These are phyloP conservation scores for Sacculina carcini DNA, from an alignment of 2,888 invertebrate species.

Conservation along the genomic window DNA sequence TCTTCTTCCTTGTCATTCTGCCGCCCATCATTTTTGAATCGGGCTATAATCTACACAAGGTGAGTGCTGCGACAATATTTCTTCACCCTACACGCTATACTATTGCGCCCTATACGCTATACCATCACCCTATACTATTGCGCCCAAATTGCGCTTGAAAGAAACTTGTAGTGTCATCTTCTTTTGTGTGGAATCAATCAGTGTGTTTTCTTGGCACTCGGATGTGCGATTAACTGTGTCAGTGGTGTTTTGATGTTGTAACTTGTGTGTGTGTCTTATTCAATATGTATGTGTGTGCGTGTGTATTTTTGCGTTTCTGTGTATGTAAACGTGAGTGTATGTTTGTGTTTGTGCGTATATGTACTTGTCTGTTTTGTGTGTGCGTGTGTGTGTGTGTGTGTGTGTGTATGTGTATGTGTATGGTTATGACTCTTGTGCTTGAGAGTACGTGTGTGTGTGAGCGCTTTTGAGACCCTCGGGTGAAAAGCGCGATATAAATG, in stretches of 20 bases:
- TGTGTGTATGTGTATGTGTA: background rate
- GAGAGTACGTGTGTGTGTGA: too few relatives aligned
- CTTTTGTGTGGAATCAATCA: background rate
- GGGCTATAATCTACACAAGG: conserved; percentile 94
- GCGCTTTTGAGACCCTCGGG: too few relatives aligned
- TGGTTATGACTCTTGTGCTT: too few relatives aligned
- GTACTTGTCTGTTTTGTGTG: too few relatives aligned
- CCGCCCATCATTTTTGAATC: conserved; percentile 99
- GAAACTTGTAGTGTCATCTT: background rate
- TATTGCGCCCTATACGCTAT: too few relatives aligned
- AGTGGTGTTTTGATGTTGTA: conserved; percentile 5
- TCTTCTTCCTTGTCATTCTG: conserved; percentile 80
- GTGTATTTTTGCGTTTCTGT: too few relatives aligned
- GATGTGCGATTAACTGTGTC: background rate
- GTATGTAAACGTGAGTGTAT: too few relatives aligned
- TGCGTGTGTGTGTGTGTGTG: background rate
- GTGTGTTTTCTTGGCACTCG: background rate
- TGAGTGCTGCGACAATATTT: too few relatives aligned
- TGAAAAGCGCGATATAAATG: too few relatives aligned
- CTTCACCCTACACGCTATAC: background rate
- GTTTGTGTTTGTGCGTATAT: too few relatives aligned
- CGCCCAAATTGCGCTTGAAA: background rate
- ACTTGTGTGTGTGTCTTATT: background rate
- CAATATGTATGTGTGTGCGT: too few relatives aligned
- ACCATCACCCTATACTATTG: background rate